Evolutionary conservation across 2,888 invertebrate species (phyloP), one percentile per base, ranked within the genome.

Genomic region (Hymenopus coronatus): DNA sequence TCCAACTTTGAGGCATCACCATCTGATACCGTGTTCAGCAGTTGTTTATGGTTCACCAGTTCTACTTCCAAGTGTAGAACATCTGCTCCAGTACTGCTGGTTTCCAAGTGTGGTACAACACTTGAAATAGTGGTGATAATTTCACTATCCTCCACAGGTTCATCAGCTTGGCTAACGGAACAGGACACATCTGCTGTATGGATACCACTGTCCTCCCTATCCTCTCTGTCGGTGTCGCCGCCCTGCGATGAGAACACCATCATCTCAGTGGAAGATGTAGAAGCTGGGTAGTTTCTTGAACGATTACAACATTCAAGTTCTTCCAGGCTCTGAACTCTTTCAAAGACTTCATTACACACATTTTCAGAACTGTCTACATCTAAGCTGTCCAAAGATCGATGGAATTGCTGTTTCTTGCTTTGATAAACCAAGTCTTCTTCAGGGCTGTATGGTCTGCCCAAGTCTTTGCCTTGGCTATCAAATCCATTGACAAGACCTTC

Each of bases 171-270:
- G 91, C 95, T 95, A 30, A 95, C 95, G 54, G 95, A 96, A 91
- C 96, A 96, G 28, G 96, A 97, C 89, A 96, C 97, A 92, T 97
- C 96, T 3, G 97, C 97, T 8, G 97, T 96, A 91, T 97, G 97
- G 90, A 97, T 96, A 3, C 96, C 97, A 90, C 96, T 96, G 92
- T 97, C 97, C 93, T 97, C 97, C 82, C 96, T 95, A 8, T 70
- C 54, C 54, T 70, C 54, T 83, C 96, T 95, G 92, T 96, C 96
- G 84, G 95, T 96, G 91, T 96, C 95, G 90, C 94, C 95, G 89
- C 94, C 92, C 88, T 92, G 91, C 15, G 94, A 94, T 84, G 93
- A 93, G 94, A 85, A 95, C n/a, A 87, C 95, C 91, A 96, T 94
- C 92, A 96, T 94, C 91, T 96, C 96, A n/a, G 94, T 93, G 7